Percentiles rank a stretch among this genome's conserved stretches.
phyloP scores from a whole-genome alignment of 2,797 vertebrate species.

The Myotis planiceps region DNA sequence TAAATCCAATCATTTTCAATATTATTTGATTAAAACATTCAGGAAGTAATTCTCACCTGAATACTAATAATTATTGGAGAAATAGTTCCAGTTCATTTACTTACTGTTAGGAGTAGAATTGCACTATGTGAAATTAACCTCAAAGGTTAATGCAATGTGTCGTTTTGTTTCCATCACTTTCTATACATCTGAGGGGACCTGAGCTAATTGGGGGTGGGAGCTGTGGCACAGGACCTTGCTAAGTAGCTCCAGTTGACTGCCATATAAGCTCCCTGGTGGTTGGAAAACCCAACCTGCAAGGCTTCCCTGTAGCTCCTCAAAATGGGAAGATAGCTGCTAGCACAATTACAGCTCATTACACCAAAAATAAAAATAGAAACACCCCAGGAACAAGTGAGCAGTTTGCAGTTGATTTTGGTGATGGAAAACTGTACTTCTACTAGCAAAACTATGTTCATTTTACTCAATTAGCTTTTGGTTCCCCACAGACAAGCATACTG shows the following conservation, averaged over 20 bases:
- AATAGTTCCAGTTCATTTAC: neutral
- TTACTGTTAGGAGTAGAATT: neutral
- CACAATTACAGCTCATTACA: neutral
- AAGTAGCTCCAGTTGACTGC: neutral
- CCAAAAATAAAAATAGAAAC: neutral
- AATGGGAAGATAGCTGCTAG: neutral
- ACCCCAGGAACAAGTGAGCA: neutral
- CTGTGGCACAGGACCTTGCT: neutral
- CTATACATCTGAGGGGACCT: neutral
- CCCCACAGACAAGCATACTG: neutral
- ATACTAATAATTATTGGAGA: neutral
- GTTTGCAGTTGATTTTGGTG: neutral
- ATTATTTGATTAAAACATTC: neutral
- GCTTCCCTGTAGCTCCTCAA: neutral
- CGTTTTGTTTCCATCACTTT: neutral
- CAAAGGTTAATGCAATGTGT: neutral
- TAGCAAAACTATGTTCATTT: neutral
- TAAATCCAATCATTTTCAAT: neutral
- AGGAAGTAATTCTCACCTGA: neutral
- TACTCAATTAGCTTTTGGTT: neutral
- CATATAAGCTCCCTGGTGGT: neutral
- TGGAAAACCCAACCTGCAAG: neutral
- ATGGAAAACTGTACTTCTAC: neutral
- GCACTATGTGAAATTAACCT: neutral
- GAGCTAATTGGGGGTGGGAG: neutral